phyloP scores from a whole-genome alignment of 2,797 vertebrate species.

The Gambusia yucatana region DNA sequence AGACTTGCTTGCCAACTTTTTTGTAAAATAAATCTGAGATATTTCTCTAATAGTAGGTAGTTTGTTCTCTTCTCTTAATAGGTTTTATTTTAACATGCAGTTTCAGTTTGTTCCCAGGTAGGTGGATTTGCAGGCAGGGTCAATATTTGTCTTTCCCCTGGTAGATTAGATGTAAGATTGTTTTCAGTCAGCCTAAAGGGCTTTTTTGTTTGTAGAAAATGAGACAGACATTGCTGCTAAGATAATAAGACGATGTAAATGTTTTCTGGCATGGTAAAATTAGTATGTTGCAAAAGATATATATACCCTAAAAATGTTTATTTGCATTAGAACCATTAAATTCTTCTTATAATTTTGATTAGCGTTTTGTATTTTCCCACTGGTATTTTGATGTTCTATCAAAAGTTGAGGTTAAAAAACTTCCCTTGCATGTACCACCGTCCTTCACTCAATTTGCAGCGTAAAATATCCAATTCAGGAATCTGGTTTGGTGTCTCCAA shows the following conservation, averaged over 20 bases:
- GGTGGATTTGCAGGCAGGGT: not conserved
- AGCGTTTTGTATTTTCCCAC: not conserved
- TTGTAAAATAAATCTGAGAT: not conserved
- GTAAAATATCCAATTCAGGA: not conserved
- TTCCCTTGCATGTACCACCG: no score
- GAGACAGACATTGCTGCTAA: not conserved
- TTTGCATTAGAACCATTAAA: not conserved
- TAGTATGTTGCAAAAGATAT: not conserved
- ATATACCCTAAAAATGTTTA: not conserved
- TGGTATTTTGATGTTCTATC: not conserved
- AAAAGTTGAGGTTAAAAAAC: not conserved
- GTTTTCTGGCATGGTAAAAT: not conserved
- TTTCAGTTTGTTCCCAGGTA: not conserved
- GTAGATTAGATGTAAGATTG: not conserved
- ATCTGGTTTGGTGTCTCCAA: not conserved
- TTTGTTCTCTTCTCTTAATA: not conserved
- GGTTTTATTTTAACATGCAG: not conserved
- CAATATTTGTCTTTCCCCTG: not conserved
- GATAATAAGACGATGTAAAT: not conserved
- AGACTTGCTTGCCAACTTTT: not conserved
- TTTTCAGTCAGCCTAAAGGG: not conserved
- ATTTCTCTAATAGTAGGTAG: not conserved
- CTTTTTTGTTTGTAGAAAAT: not conserved
- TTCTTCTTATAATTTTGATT: not conserved
- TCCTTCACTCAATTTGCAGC: not conserved